Conservation (phyloP, 2,888 invertebrate genomes). For the Cerastis rubricosa region DNA sequence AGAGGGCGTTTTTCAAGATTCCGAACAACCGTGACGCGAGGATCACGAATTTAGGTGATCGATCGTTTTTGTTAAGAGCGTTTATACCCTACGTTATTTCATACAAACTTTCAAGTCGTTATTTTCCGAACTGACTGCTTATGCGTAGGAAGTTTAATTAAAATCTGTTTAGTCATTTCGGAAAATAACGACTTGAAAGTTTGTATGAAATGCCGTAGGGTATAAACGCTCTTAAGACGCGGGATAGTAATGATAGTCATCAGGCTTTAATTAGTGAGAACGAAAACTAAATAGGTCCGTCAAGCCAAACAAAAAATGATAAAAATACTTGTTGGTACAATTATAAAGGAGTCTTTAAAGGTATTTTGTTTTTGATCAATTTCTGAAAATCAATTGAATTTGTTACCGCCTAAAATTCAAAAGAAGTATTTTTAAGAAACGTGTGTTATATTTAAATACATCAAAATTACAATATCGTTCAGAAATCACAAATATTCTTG, state of each 20-base stretch:
- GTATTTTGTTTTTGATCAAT: background rate
- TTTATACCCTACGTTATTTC: too few species aligned
- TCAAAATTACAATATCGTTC: constrained; percentile 9
- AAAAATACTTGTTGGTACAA: background rate
- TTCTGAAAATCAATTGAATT: background rate
- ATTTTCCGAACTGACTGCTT: too few species aligned
- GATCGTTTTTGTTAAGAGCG: background rate
- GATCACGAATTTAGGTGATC: background rate
- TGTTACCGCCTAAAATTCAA: background rate
- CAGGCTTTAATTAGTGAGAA: background rate
- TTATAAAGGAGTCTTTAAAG: background rate
- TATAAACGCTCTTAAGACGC: too few species aligned
- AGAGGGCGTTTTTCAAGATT: background rate
- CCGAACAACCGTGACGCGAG: background rate
- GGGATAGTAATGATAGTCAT: constrained; percentile 4
- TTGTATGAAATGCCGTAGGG: too few species aligned
- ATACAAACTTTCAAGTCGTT: too few species aligned
- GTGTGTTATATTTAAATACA: background rate
- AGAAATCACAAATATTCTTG: background rate
- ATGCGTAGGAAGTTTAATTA: too few species aligned
- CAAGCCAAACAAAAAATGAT: background rate
- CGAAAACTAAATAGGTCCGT: background rate
- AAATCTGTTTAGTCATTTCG: too few species aligned
- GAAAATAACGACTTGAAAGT: too few species aligned
- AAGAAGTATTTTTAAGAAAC: background rate